Evolutionary conservation across 2,113 vertebrate species (phyloP).

Genomic region (Xiphias gladius): DNA sequence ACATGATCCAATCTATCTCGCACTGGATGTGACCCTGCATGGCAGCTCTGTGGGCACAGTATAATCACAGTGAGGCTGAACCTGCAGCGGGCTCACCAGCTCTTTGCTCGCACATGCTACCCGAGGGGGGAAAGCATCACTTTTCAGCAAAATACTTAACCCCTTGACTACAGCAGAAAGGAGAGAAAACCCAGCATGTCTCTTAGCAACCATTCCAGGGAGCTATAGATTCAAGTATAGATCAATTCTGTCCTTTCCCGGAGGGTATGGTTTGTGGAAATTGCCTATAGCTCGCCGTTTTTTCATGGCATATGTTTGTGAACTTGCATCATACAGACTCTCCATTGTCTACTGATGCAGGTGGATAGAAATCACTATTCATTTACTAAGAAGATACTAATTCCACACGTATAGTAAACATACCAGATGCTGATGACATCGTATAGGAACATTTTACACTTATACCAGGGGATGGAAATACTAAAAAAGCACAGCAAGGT

Average conservation of each 20-base stretch:
- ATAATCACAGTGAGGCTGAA: conserved; percentile 58
- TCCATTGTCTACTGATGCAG: neutral
- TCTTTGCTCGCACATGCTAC: conserved; percentile 24
- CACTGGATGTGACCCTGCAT: conserved; percentile 49
- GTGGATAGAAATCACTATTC: neutral
- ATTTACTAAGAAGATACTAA: neutral
- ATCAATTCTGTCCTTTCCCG: neutral
- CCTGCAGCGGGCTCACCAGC: conserved; percentile 38
- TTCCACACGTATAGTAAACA: neutral
- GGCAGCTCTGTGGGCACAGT: conserved; percentile 56
- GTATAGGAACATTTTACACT: too few relatives aligned
- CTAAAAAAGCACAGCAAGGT: neutral
- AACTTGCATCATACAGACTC: neutral
- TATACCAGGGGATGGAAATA: neutral
- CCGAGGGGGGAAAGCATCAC: neutral
- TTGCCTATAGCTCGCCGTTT: neutral
- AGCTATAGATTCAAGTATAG: conserved; percentile 35
- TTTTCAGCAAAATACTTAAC: conserved; percentile 46
- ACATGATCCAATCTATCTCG: conserved; percentile 66
- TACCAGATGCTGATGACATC: neutral
- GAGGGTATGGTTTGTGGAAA: neutral
- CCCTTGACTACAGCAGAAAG: neutral
- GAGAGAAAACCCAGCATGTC: conserved; percentile 26
- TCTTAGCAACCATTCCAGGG: conserved; percentile 47
- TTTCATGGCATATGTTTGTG: neutral